Evolutionary conservation across 2,888 invertebrate species (phyloP).

Genomic region (Cartodere bifasciata): DNA sequence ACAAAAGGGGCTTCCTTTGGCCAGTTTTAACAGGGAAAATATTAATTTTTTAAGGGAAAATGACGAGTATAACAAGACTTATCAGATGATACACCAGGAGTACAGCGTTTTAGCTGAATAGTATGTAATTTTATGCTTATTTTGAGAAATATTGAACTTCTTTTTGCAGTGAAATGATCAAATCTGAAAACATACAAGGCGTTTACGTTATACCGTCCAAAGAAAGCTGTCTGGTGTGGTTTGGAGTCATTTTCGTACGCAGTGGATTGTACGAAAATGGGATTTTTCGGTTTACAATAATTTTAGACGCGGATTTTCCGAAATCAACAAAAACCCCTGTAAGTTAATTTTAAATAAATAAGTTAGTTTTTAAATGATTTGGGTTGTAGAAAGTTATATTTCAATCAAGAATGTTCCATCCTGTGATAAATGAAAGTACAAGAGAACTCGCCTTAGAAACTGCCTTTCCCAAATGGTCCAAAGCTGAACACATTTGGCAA

Average conservation of each 20-base stretch:
- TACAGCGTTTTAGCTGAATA: conserved; percentile 87
- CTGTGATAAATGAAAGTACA: conserved; percentile 64
- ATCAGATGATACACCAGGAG: conserved; percentile 72
- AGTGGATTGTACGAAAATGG: conserved; percentile 82
- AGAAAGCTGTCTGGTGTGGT: conserved; percentile 74
- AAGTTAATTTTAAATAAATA: conserved; percentile 35
- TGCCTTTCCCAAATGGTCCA: conserved; percentile 79
- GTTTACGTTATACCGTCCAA: conserved; percentile 89
- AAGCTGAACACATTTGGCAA: conserved; percentile 77
- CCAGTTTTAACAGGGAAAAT: conserved; percentile 42
- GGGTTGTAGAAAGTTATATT: conserved; percentile 63
- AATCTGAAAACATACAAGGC: conserved; percentile 74
- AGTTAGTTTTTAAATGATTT: conserved; percentile 8
- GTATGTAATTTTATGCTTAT: conserved; percentile 44
- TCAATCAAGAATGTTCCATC: conserved; percentile 76
- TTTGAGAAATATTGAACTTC: conserved; percentile 9
- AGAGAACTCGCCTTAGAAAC: conserved; percentile 64
- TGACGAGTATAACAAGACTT: conserved; percentile 47
- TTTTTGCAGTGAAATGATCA: conserved; percentile 64
- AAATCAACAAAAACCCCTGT: conserved; percentile 66
- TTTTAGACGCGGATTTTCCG: conserved; percentile 80
- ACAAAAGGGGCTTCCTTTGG: conserved; percentile 42
- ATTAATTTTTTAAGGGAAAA: conserved; percentile 44
- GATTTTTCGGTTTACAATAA: conserved; percentile 78
- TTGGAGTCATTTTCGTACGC: conserved; percentile 80